Evolutionary conservation across 2,888 invertebrate genomes (phyloP).

Genomic region (Tanytarsus gracilentus): DNA sequence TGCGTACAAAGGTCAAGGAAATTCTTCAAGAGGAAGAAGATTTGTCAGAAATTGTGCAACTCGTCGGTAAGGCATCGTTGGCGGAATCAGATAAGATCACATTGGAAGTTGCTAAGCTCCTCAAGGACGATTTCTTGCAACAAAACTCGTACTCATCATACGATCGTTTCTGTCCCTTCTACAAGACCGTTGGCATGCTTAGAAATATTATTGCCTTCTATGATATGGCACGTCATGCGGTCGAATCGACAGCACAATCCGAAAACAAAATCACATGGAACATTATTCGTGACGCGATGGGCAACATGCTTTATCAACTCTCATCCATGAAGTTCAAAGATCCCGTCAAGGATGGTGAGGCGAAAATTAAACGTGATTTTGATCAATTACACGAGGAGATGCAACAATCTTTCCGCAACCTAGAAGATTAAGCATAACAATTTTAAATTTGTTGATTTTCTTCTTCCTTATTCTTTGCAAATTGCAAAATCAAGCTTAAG

Average conservation of each 20-base stretch:
- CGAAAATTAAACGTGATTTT: slow-evolving; percentile 92
- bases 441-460: no score
- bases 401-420: slow-evolving; percentile 93
- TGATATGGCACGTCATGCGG: slow-evolving; percentile 95
- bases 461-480: no score
- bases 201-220: slow-evolving; percentile 97
- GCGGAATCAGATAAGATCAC: slow-evolving; percentile 99
- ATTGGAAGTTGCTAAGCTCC: slow-evolving; percentile 92
- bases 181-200: slow-evolving; percentile 99
- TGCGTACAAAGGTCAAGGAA: slow-evolving; percentile 91
- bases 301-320: slow-evolving; percentile 89
- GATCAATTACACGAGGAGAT: slow-evolving; percentile 96
- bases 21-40: slow-evolving; percentile 99
- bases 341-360: slow-evolving; percentile 96
- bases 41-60: slow-evolving; percentile 97
- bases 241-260: slow-evolving; percentile 95
- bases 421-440: slow-evolving; percentile 87
- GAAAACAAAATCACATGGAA: slow-evolving; percentile 99
- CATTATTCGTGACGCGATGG: slow-evolving; percentile 95
- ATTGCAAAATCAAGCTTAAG: no score
- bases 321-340: slow-evolving; percentile 99
- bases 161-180: slow-evolving; percentile 98
- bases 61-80: slow-evolving; percentile 97
- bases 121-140: slow-evolving; percentile 99
- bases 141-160: slow-evolving; percentile 96